phyloP scores from a whole-genome alignment of 1,140 invertebrate species.

The Stegodyphus dumicola region DNA sequence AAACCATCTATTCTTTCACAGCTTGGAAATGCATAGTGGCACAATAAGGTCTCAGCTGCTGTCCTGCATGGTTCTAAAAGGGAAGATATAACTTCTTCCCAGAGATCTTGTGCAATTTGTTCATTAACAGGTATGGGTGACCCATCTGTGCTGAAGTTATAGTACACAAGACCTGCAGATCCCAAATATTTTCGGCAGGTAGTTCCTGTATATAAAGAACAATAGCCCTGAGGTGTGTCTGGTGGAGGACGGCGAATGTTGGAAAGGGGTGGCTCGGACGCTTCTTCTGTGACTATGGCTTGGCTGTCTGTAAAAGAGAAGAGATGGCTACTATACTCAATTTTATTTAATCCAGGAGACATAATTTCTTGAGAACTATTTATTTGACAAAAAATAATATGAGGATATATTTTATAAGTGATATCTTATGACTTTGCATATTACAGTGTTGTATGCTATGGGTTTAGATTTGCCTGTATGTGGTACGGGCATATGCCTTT shows the following conservation, averaged over 20 bases:
- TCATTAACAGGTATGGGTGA: constrained; percentile 80
- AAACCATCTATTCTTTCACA: constrained; percentile 76
- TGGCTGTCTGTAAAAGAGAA: constrained; percentile 6
- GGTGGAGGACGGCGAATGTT: constrained; percentile 23
- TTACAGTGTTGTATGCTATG: too few relatives aligned
- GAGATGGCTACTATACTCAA: too few relatives aligned
- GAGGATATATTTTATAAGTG: too few relatives aligned
- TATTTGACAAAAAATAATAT: too few relatives aligned
- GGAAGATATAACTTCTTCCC: constrained; percentile 85
- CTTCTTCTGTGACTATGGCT: constrained; percentile 9
- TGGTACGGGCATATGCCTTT: too few relatives aligned
- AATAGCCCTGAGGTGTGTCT: constrained; percentile 74
- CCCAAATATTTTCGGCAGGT: constrained; percentile 85
- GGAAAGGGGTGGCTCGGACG: constrained; percentile 38
- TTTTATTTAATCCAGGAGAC: too few relatives aligned
- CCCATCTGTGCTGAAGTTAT: constrained; percentile 73
- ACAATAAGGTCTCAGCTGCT: constrained; percentile 88
- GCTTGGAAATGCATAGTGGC: constrained; percentile 91
- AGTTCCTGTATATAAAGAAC: constrained; percentile 87
- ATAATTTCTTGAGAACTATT: too few relatives aligned
- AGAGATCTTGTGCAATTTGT: constrained; percentile 82
- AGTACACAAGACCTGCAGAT: constrained; percentile 81
- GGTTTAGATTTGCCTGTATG: too few relatives aligned
- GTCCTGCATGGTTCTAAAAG: constrained; percentile 84
- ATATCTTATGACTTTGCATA: too few relatives aligned